Conservation (phyloP, 2,888 invertebrate genomes). For the Seira musarum region DNA sequence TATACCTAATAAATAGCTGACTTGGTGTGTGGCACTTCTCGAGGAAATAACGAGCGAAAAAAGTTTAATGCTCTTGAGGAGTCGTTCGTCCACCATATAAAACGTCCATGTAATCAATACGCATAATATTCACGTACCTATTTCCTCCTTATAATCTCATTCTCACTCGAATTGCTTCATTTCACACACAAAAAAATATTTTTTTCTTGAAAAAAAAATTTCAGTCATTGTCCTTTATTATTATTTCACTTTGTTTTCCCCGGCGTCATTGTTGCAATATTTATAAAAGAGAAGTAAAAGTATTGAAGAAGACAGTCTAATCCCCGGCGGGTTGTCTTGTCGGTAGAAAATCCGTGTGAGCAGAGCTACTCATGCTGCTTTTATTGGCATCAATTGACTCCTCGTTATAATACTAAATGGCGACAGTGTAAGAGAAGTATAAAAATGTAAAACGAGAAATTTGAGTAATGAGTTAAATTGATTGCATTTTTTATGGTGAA, state of each 20-base stretch:
- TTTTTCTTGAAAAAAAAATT: background rate
- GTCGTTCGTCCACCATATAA: background rate
- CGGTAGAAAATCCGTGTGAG: background rate
- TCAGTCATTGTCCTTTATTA: conserved; percentile 47
- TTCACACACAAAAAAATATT: conserved; percentile 6
- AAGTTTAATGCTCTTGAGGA: conserved; percentile 6
- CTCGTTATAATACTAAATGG: conserved; percentile 5
- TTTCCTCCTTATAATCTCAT: background rate
- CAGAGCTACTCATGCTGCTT: conserved; percentile 9
- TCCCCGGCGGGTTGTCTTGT: too few species aligned
- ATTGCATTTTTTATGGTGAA: conserved; percentile 24
- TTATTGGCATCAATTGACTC: conserved; percentile 15
- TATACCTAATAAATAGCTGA: background rate
- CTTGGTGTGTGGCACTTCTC: background rate
- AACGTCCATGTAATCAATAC: background rate
- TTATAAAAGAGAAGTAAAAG: background rate
- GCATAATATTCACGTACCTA: background rate
- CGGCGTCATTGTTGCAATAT: background rate
- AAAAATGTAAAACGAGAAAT: conserved; percentile 28
- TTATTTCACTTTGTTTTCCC: conserved; percentile 17
- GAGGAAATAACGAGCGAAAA: background rate
- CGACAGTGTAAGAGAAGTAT: background rate
- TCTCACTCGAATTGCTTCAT: background rate
- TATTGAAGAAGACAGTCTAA: too few species aligned
- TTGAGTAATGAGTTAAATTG: conserved; percentile 28